Conservation (phyloP, 1,140 invertebrate species). For the Hycleus cichorii region DNA sequence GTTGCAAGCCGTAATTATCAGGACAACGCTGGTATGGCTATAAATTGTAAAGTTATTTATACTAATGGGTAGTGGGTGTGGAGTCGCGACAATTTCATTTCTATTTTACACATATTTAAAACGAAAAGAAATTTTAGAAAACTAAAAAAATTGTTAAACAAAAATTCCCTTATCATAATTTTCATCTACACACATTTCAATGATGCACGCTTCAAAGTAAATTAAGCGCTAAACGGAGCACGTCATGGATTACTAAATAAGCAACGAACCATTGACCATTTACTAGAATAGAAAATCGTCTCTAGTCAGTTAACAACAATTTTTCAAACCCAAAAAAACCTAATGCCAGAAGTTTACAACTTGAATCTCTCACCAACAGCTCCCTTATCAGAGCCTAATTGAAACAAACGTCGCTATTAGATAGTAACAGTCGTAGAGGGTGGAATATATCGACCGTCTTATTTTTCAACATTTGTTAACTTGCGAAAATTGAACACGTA, state of each 20-base stretch:
- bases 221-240: slow-evolving; percentile 3
- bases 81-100: neutral
- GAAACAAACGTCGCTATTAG: neutral
- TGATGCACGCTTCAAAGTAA: neutral
- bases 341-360: neutral
- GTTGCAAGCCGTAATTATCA: slow-evolving; percentile 9
- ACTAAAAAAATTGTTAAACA: neutral
- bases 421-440: neutral
- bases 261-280: neutral
- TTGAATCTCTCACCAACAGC: slow-evolving; percentile 1
- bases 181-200: neutral
- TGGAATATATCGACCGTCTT: too few species aligned
- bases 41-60: slow-evolving; percentile 8
- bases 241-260: slow-evolving; percentile 13
- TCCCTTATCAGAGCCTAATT: neutral
- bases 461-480: too few species aligned
- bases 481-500: too few species aligned
- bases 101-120: too few species aligned
- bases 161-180: neutral
- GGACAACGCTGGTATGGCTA: slow-evolving; percentile 9
- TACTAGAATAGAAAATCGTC: neutral
- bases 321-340: neutral
- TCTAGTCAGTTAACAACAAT: neutral
- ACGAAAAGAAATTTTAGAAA: too few species aligned
- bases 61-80: slow-evolving; percentile 1